A percentile compares a stretch with the other conserved stretches of the same genome.
Conservation (phyloP, 2,797 vertebrate species). For the Natrix natrix region DNA sequence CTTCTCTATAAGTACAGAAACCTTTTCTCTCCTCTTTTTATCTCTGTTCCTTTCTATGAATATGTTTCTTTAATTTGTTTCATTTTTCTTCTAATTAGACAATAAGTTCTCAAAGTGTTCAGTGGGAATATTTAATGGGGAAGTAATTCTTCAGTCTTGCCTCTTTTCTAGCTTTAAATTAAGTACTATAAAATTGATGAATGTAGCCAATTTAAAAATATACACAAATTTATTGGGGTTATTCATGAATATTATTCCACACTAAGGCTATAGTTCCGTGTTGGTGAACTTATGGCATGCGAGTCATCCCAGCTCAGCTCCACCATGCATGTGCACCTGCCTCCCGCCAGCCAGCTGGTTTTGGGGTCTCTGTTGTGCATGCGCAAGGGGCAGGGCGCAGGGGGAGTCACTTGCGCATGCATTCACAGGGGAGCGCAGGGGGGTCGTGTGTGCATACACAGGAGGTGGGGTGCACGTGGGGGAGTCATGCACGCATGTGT, state of each 20-base stretch:
- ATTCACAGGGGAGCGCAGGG: too few relatives aligned
- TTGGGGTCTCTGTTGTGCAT: too few relatives aligned
- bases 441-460: too few relatives aligned
- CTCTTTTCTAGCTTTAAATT: background rate
- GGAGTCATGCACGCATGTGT: too few relatives aligned
- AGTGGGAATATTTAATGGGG: background rate
- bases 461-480: too few relatives aligned
- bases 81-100: background rate
- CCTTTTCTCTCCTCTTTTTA: background rate
- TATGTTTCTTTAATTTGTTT: background rate
- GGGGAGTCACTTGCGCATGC: too few relatives aligned
- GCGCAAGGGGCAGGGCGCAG: too few relatives aligned
- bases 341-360: too few relatives aligned
- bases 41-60: background rate
- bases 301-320: too few relatives aligned
- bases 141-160: background rate
- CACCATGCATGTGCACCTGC: too few relatives aligned
- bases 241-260: background rate
- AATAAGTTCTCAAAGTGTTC: background rate
- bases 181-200: background rate
- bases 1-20: background rate
- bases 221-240: background rate
- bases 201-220: background rate
- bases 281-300: too few relatives aligned
- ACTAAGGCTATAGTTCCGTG: conserved; percentile 18